A percentile compares a stretch with the other conserved stretches of the same genome.
These are phyloP conservation scores for Branchipolynoe longqiensis DNA, from an alignment of 2,888 invertebrate genomes.

Conservation along the genomic window DNA sequence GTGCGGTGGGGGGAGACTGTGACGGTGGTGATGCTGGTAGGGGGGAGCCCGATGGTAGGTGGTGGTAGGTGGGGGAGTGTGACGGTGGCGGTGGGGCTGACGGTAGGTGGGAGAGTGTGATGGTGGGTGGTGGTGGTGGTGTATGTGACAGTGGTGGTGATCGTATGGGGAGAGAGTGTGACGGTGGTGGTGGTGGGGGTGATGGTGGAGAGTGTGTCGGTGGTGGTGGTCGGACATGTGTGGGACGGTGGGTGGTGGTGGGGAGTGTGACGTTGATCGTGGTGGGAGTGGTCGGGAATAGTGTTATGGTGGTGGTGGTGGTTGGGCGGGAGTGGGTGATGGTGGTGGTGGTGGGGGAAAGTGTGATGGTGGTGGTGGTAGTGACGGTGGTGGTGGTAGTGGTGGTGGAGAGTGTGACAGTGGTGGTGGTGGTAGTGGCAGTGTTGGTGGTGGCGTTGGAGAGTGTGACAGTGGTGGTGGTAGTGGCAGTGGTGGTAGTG, in stretches of 20 bases:
- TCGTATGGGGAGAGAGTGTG: not conserved
- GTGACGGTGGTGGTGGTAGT: not conserved
- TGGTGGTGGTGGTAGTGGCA: not conserved
- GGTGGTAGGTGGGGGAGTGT: too few relatives aligned
- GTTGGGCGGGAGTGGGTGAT: too few relatives aligned
- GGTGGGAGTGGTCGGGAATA: too few relatives aligned
- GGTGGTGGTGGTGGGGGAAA: not conserved
- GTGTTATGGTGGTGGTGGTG: not conserved
- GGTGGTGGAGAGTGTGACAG: not conserved
- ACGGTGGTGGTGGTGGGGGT: not conserved
- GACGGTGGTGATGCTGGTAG: too few relatives aligned
- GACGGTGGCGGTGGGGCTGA: not conserved
- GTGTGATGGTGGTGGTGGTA: not conserved
- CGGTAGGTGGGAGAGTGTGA: not conserved
- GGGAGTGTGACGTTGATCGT: too few relatives aligned
- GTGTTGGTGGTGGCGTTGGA: not conserved
- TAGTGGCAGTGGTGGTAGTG: not conserved
- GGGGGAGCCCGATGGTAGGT: too few relatives aligned
- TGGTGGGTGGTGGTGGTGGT: not conserved
- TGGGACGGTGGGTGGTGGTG: not conserved
- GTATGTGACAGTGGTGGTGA: too few relatives aligned
- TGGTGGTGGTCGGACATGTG: not conserved
- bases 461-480: not conserved
- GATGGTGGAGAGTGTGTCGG: not conserved
- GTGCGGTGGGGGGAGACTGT: too few relatives aligned